Conservation (phyloP, 1,140 invertebrate species). For the Drosophila parvula region DNA sequence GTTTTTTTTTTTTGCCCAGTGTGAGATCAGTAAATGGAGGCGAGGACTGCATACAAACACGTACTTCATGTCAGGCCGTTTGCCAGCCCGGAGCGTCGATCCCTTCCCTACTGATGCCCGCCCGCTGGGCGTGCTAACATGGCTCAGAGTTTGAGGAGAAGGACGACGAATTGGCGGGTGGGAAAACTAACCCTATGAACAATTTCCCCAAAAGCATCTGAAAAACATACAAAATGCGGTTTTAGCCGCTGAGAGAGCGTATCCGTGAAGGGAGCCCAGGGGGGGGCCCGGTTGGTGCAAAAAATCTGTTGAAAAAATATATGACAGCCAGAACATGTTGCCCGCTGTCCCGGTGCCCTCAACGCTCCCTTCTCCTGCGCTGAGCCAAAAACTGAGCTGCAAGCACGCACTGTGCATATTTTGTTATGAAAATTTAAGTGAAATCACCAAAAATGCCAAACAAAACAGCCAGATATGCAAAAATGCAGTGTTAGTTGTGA, state of each 20-base stretch:
- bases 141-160: slow-evolving; percentile 16
- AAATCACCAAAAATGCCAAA: slow-evolving; percentile 82
- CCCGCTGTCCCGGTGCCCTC: not conserved
- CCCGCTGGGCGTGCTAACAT: slow-evolving; percentile 36
- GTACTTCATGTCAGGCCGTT: slow-evolving; percentile 69
- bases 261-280: slow-evolving; percentile 39
- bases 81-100: slow-evolving; percentile 34
- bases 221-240: slow-evolving; percentile 80
- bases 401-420: slow-evolving; percentile 77
- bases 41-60: slow-evolving; percentile 64
- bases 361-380: not conserved
- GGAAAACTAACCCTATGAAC: slow-evolving; percentile 74
- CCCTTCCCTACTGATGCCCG: not conserved
- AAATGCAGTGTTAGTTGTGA: slow-evolving; percentile 42
- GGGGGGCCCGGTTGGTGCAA: slow-evolving; percentile 1
- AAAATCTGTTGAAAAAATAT: slow-evolving; percentile 77
- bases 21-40: slow-evolving; percentile 34
- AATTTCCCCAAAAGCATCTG: slow-evolving; percentile 72
- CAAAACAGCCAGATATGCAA: slow-evolving; percentile 74
- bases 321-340: slow-evolving; percentile 70
- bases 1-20: slow-evolving; percentile 12
- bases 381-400: slow-evolving; percentile 59
- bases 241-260: slow-evolving; percentile 66
- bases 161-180: slow-evolving; percentile 25
- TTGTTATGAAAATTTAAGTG: slow-evolving; percentile 83